Conservation (phyloP, 2,888 invertebrate species). For the Rhagophthalmus giganteus region DNA sequence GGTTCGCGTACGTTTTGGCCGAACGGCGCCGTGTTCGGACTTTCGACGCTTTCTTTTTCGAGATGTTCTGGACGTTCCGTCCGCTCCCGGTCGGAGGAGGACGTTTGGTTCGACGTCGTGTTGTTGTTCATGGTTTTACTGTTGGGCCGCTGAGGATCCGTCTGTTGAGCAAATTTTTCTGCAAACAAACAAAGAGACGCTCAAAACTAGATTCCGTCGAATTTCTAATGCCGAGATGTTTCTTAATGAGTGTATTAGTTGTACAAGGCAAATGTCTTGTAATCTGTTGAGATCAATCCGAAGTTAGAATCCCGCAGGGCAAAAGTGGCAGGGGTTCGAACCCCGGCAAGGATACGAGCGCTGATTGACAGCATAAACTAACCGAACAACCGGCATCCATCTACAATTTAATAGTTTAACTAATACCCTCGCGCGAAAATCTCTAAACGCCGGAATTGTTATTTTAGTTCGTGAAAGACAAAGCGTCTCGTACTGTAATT, state of each 20-base stretch:
- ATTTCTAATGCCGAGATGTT: slow-evolving; percentile 16
- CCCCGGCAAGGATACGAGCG: slow-evolving; percentile 8
- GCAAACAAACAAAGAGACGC: slow-evolving; percentile 30
- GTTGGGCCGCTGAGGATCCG: slow-evolving; percentile 38
- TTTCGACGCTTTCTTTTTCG: slow-evolving; percentile 23
- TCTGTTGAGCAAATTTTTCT: slow-evolving; percentile 44
- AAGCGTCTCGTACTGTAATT: not conserved
- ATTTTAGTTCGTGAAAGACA: not conserved
- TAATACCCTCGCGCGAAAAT: slow-evolving; percentile 2
- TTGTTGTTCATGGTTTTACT: slow-evolving; percentile 42
- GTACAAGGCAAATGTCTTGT: slow-evolving; percentile 46
- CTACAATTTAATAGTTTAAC: slow-evolving; percentile 17
- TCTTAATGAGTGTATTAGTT: slow-evolving; percentile 37
- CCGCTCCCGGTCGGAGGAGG: slow-evolving; percentile 36
- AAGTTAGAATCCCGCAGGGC: slow-evolving; percentile 46
- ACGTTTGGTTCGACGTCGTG: slow-evolving; percentile 31
- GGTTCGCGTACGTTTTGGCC: slow-evolving; percentile 47
- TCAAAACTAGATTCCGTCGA: slow-evolving; percentile 4
- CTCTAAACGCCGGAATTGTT: slow-evolving; percentile 1
- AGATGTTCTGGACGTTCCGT: slow-evolving; percentile 44
- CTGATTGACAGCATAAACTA: slow-evolving; percentile 35
- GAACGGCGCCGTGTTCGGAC: slow-evolving; percentile 51
- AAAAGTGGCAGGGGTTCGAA: slow-evolving; percentile 29
- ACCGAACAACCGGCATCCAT: slow-evolving; percentile 27
- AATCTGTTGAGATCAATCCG: slow-evolving; percentile 49